Base-by-base conservation (phyloP, 2,113 vertebrate species). In the Myiagra hebetior region DNA sequence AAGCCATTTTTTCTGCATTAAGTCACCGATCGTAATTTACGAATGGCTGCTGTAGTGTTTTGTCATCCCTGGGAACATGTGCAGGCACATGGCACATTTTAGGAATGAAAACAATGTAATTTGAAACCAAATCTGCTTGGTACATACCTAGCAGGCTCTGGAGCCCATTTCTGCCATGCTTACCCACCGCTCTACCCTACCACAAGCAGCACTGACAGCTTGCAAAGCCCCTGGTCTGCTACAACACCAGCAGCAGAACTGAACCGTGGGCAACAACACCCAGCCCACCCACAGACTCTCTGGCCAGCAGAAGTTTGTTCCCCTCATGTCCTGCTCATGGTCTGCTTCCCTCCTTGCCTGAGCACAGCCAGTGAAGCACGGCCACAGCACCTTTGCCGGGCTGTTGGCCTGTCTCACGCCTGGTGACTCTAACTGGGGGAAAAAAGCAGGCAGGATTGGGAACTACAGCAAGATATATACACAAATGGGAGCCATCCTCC, bases 1-100 rank as follows among this genome's bases (percentile, higher is more conserved):
- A 85, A 97, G 97, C 80, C 87, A 68, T 95, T 97, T 97, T 89
- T 93, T 69, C 93, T 56, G 50, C 49, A 46, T 90, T 89, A 97
- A 91, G 75, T 70, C 89, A 64, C 52, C 0, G 0, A 20, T 26
- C 6, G 26, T 62, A 94, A 93, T 78, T 84, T 91, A 74, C 46
- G 2, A 75, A 93, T 57, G 78, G 72, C 73, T 82, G 85, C 87
- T 85, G 60, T 37, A 89, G 82, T 6, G 17, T 97, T 92, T 94
- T 91, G 67, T 85, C 35, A 62, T 76, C 63, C 55, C 91, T 75
- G 63, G 85, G 47, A 87, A 85, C 50, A 53, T 27, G 67, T 69
- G 39, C 63, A 77, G 53, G 95, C 64, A 63, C 62, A 85, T 5
- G 26, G 69, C 37, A 39, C 11, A 28, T 59, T 65, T 56, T 62